Base-by-base conservation (phyloP, 64 coral and sea anemone genomes). In the Orbicella faveolata region DNA sequence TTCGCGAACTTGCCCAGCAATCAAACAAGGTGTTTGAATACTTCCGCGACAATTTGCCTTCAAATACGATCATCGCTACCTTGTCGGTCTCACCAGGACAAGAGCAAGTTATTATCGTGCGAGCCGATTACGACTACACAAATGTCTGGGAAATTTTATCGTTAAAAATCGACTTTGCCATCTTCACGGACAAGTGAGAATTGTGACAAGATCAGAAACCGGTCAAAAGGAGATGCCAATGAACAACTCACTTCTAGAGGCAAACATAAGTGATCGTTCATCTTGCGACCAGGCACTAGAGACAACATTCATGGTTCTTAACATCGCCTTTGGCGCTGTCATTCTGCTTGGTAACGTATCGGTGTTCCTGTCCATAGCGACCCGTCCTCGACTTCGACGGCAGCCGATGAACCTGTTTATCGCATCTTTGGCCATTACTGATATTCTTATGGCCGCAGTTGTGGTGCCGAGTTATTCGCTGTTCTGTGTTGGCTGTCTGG, bases 351-450 rank as follows among this genome's bases (percentile, higher is more conserved):
- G 62, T 9, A 83, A 83, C 36, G 16, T 67, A 9, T 14, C 66
- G 20, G 80, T 83, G 80, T 83, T 83, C 62, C 19, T 63, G 34
- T 18, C 80, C 35, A 83, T 67, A 63, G 80, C 34, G 12, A 39
- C 61, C 1, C 36, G 19, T 16, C 19, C 61, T 9, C 61, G 80
- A 37, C 80, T 96, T 9, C 88, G 79, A 16, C 61, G 64, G 54
- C 65, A 41, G 6, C 76, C 75, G 18, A 92, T 96, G 94, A 92
- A 92, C 74, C 75, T 85, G 6, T 92, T 96, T 63, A 39, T 96
- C 15, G 33, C 91, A 6, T 92, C 86, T 53, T 34, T 96, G 34
- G 90, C 90, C 18, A 15, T 81, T 6, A 74, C 86, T 4, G 94
- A 96, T 62, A 89, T 96, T 26, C 36, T 89, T 2, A 96, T 96